Evolutionary conservation across 1,140 invertebrate genomes (phyloP), one percentile per base, ranked within the genome.

Genomic region (Nephila pilipes): DNA sequence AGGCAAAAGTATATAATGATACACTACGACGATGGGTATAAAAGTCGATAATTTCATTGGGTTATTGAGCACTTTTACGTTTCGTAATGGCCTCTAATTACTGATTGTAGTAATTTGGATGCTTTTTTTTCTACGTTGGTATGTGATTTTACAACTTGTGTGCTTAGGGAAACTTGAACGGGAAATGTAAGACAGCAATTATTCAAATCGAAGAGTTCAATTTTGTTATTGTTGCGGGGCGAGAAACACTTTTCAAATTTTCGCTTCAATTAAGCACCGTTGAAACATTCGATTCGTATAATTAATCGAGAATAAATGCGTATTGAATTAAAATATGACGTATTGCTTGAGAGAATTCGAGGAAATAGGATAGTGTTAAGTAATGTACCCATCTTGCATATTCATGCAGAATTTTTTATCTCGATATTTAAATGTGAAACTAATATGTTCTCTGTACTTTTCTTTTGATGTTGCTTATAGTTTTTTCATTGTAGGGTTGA

Each of bases 31-130:
- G 46, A 57, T 83, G 54, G 46, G 55, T 83, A 83, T 83, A 83
- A 55, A 54, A 83, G 55, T 87, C 58, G 85, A 58, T 63, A 87
- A 87, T 87, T 87, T 63, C 57, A 63, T 60, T 87, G 85, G 85
- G 20, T 25, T 16, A n/a, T 87, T 58, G 58, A 63, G 55, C 55
- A 32, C 25, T 87, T 63, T 60, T 87, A 32, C 32, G 85, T 87
- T 87, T 63, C 57, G 22, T 60, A 87, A 87, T 87, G 85, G 32
- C 8, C 20, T 32, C 60, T 87, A 87, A 87, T 87, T 63, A 63
- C 29, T 22, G 57, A 16, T 38, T 2, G 54, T 25, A 57, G 12
- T 83, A 55, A 83, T 54, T 57, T 57, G n/a, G n/a, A 55, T 25
- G 10, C 16, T 25, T 55, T 83, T 83, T 83, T 32, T 55, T 54